Conservation (phyloP, 2,113 vertebrate genomes). For the Ceyx melanurus region DNA sequence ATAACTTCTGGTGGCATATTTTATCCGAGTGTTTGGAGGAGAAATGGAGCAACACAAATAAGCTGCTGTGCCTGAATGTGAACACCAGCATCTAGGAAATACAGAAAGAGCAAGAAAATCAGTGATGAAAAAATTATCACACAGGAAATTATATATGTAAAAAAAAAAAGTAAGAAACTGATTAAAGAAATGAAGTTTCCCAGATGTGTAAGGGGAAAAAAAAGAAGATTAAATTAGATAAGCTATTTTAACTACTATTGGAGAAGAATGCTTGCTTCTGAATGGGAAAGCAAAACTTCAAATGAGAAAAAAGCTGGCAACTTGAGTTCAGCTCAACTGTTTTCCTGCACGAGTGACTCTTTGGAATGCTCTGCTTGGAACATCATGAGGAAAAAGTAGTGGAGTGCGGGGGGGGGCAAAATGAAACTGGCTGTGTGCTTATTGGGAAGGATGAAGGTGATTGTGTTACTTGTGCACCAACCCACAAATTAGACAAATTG, state of each 20-base stretch:
- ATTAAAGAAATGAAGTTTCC: constrained; percentile 63
- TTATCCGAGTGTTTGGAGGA: not conserved
- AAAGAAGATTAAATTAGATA: constrained; percentile 58
- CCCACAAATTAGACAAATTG: not conserved
- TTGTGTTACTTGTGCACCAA: not conserved
- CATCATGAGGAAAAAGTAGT: constrained; percentile 15
- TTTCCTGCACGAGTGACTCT: constrained; percentile 53
- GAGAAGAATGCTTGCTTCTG: not conserved
- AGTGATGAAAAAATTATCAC: constrained; percentile 49
- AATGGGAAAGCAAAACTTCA: constrained; percentile 32
- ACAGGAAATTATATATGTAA: constrained; percentile 40
- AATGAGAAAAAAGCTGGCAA: constrained; percentile 34
- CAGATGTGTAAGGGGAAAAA: constrained; percentile 49
- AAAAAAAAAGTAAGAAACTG: constrained; percentile 58
- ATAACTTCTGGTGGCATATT: not conserved
- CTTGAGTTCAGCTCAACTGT: constrained; percentile 48
- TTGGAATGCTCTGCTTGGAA: constrained; percentile 41
- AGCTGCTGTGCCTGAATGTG: not conserved
- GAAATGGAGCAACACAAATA: not conserved
- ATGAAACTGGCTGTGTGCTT: not conserved
- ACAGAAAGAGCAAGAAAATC: constrained; percentile 27
- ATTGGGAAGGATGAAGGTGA: not conserved
- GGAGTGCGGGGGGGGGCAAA: not conserved
- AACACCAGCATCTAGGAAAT: constrained; percentile 27
- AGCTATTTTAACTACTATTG: constrained; percentile 36